Evolutionary conservation across 1,140 invertebrate genomes (phyloP).

Genomic region (Hycleus cichorii): DNA sequence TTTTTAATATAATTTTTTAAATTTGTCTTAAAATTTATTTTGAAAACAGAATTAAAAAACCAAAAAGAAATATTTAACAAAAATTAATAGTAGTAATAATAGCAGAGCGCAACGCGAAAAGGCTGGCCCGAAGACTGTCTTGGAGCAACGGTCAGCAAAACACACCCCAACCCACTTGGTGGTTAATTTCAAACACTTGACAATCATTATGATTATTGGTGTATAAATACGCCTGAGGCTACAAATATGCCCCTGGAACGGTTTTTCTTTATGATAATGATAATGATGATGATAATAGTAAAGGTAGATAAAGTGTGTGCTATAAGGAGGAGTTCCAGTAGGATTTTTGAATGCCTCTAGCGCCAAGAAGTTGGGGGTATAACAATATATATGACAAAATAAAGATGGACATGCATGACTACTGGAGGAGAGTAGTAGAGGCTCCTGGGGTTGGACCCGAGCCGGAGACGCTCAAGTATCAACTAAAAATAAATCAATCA

Average conservation of each 20-base stretch:
- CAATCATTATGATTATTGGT: too few species aligned
- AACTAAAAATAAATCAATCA: too few species aligned
- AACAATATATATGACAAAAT: not conserved
- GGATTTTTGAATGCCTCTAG: too few species aligned
- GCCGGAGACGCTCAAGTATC: slow-evolving; percentile 18
- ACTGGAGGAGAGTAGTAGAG: slow-evolving; percentile 16
- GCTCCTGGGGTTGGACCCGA: slow-evolving; percentile 25
- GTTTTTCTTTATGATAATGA: too few species aligned
- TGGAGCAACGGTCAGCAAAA: slow-evolving; percentile 39
- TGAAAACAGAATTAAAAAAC: too few species aligned
- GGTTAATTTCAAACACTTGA: too few species aligned
- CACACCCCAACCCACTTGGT: not conserved
- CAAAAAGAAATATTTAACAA: not conserved
- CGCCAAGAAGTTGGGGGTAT: too few species aligned
- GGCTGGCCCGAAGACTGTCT: slow-evolving; percentile 43
- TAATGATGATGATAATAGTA: too few species aligned
- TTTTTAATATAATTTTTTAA: not conserved
- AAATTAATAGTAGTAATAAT: not conserved
- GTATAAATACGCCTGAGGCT: too few species aligned
- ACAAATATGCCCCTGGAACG: too few species aligned
- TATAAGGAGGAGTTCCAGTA: too few species aligned
- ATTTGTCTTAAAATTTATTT: not conserved
- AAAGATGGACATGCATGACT: slow-evolving; percentile 18
- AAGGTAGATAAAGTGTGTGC: too few species aligned
- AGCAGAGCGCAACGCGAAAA: slow-evolving; percentile 21